Conservation (phyloP, 2,113 vertebrate species). For the Poeciliopsis turrubarensis region DNA sequence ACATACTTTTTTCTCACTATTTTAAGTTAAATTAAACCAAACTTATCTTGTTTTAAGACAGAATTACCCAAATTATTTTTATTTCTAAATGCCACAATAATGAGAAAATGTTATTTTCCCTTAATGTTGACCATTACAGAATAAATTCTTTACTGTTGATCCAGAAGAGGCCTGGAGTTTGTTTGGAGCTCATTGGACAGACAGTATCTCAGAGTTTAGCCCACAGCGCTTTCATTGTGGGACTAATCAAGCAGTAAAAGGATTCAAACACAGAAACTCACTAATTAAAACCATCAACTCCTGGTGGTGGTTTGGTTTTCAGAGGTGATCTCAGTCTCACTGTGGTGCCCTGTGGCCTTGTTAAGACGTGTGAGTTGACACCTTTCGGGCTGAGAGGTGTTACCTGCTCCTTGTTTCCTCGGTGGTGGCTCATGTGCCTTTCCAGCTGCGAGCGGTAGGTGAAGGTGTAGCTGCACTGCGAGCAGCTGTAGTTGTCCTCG, state of each 20-base stretch:
- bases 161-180: neutral
- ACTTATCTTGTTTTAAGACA: no score
- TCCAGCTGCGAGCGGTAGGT: constrained; percentile 96
- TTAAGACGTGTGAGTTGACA: neutral
- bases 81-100: no score
- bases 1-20: no score
- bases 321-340: neutral
- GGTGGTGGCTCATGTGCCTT: constrained; percentile 96
- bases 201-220: neutral
- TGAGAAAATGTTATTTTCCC: no score
- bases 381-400: neutral
- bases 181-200: neutral
- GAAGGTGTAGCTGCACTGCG: constrained; percentile 96
- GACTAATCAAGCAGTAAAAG: neutral
- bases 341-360: neutral
- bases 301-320: neutral
- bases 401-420: constrained; percentile 91
- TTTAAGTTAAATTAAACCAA: no score
- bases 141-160: neutral
- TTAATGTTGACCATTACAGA: neutral
- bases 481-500: constrained; percentile 97
- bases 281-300: neutral
- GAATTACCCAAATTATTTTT: no score
- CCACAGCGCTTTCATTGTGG: no score
- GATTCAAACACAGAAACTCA: neutral